Conservation (phyloP, 2,888 invertebrate genomes). For the Acronicta psi region DNA sequence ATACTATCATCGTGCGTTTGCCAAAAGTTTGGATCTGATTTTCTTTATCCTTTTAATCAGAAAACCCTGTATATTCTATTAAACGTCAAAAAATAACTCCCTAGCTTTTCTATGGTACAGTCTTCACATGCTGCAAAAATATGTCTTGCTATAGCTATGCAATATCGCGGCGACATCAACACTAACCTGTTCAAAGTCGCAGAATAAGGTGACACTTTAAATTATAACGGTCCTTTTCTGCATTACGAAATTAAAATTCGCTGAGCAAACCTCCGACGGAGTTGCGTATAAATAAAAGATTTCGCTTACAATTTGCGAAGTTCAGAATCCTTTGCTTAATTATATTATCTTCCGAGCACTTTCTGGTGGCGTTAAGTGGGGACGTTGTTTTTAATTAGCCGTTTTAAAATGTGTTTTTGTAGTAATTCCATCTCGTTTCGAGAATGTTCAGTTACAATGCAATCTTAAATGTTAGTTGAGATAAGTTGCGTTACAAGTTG, state of each 20-base stretch:
- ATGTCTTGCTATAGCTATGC: no score
- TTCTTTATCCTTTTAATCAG: no score
- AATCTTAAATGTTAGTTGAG: slow-evolving; percentile 20
- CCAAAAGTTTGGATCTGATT: no score
- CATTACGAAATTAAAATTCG: slow-evolving; percentile 81
- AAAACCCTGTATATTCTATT: no score
- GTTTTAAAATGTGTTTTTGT: slow-evolving; percentile 51
- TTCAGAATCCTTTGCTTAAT: slow-evolving; percentile 79
- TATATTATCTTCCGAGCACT: slow-evolving; percentile 68
- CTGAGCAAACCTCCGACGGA: slow-evolving; percentile 69
- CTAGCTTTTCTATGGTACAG: no score
- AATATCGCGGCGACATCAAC: slow-evolving; percentile 8
- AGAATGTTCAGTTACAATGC: slow-evolving; percentile 34
- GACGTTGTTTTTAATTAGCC: slow-evolving; percentile 71
- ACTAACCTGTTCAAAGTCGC: slow-evolving; percentile 1
- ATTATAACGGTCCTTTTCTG: slow-evolving; percentile 68
- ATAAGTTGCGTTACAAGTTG: slow-evolving; percentile 11
- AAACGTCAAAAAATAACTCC: no score
- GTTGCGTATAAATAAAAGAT: slow-evolving; percentile 77
- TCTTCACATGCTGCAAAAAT: no score
- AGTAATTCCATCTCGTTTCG: slow-evolving; percentile 14
- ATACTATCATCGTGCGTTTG: no score
- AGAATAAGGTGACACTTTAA: slow-evolving; percentile 54
- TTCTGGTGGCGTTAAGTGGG: slow-evolving; percentile 65
- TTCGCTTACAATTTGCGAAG: slow-evolving; percentile 73